Percentiles rank a stretch among this genome's conserved stretches.
phyloP scores from a whole-genome alignment of 2,888 invertebrate genomes.

The Neria commutata region DNA sequence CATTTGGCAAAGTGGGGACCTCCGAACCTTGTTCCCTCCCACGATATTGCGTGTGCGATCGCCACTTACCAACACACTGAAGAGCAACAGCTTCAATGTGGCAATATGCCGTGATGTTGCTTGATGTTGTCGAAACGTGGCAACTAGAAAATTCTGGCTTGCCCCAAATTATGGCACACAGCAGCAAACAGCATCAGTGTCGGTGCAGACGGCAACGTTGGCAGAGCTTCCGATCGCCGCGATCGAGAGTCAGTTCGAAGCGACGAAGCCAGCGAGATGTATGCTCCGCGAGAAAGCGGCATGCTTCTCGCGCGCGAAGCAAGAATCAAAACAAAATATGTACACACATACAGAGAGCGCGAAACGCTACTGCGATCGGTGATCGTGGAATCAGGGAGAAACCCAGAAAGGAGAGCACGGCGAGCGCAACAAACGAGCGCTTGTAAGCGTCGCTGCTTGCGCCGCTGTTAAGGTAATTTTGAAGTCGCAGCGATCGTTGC shows the following conservation, averaged over 20 bases:
- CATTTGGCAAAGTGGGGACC: constrained; percentile 3
- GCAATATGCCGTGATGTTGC: background rate
- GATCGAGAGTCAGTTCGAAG: no score
- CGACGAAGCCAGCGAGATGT: background rate
- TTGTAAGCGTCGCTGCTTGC: no score
- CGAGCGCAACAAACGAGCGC: background rate
- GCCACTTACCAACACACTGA: background rate
- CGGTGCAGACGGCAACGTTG: no score
- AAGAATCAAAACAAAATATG: constrained; percentile 48
- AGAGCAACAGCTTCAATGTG: no score
- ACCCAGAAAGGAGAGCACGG: constrained; percentile 1
- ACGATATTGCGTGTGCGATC: background rate
- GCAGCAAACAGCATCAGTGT: no score
- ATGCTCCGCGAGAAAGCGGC: constrained; percentile 33
- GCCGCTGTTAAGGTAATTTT: no score
- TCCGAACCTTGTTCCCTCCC: background rate
- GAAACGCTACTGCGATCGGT: constrained; percentile 7
- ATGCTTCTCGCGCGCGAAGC: constrained; percentile 35
- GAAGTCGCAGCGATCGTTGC: no score
- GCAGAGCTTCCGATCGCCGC: no score
- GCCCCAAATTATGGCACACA: no score
- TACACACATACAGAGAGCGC: constrained; percentile 33
- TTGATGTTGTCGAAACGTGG: no score
- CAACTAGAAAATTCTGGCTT: no score
- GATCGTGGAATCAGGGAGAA: constrained; percentile 19